A percentile compares a stretch with the other conserved stretches of the same genome.
These are phyloP conservation scores for Chlamydotis undulata DNA, from an alignment of 2,113 vertebrate genomes.

Conservation along the genomic window DNA sequence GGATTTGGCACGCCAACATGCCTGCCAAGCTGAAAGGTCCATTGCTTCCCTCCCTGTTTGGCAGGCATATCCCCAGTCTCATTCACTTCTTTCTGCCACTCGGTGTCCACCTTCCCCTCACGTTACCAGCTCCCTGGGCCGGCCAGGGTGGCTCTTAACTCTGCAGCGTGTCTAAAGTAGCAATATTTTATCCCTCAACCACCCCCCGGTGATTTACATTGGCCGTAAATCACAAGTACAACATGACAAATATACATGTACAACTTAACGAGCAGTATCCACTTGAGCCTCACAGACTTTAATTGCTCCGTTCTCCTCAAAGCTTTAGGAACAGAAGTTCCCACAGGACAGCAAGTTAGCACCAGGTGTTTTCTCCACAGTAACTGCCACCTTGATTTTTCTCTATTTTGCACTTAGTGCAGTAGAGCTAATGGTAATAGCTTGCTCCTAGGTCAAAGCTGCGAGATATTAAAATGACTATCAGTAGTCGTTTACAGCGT, in stretches of 20 bases:
- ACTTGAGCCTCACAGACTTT: not conserved
- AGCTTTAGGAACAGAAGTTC: slow-evolving; percentile 5
- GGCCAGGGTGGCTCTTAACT: not conserved
- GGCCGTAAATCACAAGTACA: not conserved
- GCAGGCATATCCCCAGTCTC: not conserved
- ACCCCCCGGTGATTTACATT: not conserved
- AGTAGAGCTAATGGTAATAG: not conserved
- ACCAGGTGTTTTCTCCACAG: not conserved
- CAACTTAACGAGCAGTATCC: not conserved
- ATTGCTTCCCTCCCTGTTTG: not conserved
- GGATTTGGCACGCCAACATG: not conserved
- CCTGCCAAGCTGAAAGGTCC: not conserved
- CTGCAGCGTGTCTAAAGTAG: not conserved
- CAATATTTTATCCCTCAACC: not conserved
- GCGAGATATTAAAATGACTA: not conserved
- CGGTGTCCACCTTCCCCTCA: rapidly evolving
- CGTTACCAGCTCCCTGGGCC: not conserved
- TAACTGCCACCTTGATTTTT: not conserved
- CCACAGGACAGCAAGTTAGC: not conserved
- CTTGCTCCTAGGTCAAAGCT: not conserved
- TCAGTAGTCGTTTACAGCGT: not conserved
- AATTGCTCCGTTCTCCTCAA: not conserved
- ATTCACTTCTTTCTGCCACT: not conserved
- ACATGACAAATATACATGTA: not conserved
- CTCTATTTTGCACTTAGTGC: not conserved